A percentile compares a stretch with the other conserved stretches of the same genome.
phyloP scores from a whole-genome alignment of 2,888 invertebrate species.

The Lepidonotus clava region DNA sequence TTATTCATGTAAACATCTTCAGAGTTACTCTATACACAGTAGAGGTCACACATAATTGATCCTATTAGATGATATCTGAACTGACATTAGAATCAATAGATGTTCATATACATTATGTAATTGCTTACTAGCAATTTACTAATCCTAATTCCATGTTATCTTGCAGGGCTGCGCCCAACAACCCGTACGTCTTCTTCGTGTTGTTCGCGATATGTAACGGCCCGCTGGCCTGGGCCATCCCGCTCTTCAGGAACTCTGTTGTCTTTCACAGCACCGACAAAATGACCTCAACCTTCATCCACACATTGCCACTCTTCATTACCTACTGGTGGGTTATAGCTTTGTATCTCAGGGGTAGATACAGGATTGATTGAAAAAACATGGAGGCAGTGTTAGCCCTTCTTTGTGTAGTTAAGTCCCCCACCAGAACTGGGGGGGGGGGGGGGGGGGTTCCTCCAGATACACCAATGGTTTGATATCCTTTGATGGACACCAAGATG shows the following conservation, averaged over 20 bases:
- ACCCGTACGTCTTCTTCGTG: slow-evolving; percentile 65
- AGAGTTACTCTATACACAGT: too few relatives aligned
- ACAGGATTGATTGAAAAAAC: not conserved
- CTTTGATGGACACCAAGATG: not conserved
- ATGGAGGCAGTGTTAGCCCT: not conserved
- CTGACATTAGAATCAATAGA: too few relatives aligned
- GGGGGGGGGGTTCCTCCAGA: not conserved
- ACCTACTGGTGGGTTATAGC: slow-evolving; percentile 68
- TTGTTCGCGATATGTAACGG: slow-evolving; percentile 73
- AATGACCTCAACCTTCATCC: slow-evolving; percentile 76
- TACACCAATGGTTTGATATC: not conserved
- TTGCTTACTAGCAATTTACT: too few relatives aligned
- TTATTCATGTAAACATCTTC: too few relatives aligned
- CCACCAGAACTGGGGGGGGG: too few relatives aligned
- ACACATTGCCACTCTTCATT: slow-evolving; percentile 72
- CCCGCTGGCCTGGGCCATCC: slow-evolving; percentile 67
- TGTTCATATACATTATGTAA: too few relatives aligned
- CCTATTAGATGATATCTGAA: too few relatives aligned
- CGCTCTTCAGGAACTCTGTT: slow-evolving; percentile 63
- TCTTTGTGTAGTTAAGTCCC: not conserved
- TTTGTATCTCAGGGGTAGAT: not conserved
- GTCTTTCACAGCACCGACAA: slow-evolving; percentile 76
- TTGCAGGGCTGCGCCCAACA: slow-evolving; percentile 60
- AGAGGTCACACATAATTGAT: too few relatives aligned
- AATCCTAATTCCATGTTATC: not conserved